Conservation (phyloP, 2,113 vertebrate species). For the Poeciliopsis occidentalis region DNA sequence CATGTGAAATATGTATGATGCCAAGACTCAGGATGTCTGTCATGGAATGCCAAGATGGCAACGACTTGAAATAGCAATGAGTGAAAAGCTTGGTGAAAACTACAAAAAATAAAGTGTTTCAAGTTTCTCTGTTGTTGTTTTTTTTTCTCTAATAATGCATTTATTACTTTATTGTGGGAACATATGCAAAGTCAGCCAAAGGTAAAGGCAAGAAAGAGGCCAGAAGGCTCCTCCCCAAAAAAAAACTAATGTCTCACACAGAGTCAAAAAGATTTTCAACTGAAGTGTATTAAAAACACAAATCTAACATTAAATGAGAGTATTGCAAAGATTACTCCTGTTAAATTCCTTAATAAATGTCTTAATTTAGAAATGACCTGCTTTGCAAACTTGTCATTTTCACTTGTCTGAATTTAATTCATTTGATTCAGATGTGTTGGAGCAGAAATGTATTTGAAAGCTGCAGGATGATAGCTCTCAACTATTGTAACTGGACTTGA, state of each 20-base stretch:
- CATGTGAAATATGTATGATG: conserved; percentile 54
- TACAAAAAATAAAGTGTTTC: conserved; percentile 51
- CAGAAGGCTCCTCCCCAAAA: no score
- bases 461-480: no score
- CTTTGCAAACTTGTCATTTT: neutral
- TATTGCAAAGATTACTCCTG: neutral
- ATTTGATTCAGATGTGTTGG: no score
- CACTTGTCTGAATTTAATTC: no score
- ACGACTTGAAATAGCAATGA: conserved; percentile 38
- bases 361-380: neutral
- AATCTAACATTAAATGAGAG: neutral
- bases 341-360: neutral
- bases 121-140: conserved; percentile 33
- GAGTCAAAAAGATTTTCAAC: no score
- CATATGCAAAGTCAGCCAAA: neutral
- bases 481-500: no score
- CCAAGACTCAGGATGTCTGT: conserved; percentile 39
- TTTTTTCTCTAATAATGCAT: neutral
- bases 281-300: no score
- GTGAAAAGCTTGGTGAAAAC: conserved; percentile 20
- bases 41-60: neutral
- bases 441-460: no score
- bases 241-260: no score
- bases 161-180: neutral
- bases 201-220: neutral